These are phyloP conservation scores for Heliothis peltigera DNA, from an alignment of 2,888 invertebrate species.

Conservation along the genomic window DNA sequence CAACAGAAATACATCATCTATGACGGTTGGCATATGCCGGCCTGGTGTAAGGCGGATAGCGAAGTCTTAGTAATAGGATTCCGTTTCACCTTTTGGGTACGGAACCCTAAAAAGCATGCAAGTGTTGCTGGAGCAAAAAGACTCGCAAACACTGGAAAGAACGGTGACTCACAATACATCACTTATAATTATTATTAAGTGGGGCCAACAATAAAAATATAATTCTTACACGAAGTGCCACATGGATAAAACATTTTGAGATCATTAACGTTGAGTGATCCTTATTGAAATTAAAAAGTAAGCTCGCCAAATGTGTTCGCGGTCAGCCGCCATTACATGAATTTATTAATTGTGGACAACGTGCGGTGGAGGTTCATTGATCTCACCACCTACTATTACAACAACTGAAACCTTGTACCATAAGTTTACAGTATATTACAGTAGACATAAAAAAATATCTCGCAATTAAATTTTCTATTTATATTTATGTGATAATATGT, in stretches of 20 bases:
- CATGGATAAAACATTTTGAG: constrained; percentile 12
- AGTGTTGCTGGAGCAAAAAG: constrained; percentile 7
- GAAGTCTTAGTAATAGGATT: too few species aligned
- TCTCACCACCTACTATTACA: constrained; percentile 67
- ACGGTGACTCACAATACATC: not conserved
- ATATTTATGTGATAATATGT: too few species aligned
- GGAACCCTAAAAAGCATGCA: too few species aligned
- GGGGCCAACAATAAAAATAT: not conserved
- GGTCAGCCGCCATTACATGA: constrained; percentile 77
- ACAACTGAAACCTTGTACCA: constrained; percentile 56
- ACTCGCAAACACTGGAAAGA: constrained; percentile 2
- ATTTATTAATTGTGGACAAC: constrained; percentile 84
- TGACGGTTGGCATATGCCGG: too few species aligned
- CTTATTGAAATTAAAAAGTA: constrained; percentile 61
- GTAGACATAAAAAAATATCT: too few species aligned
- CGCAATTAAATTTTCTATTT: too few species aligned
- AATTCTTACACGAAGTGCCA: constrained; percentile 19
- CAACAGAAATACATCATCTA: too few species aligned
- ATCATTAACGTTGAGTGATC: constrained; percentile 51
- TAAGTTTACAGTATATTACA: not conserved
- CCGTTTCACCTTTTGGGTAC: too few species aligned
- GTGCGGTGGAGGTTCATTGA: constrained; percentile 73
- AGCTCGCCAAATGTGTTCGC: constrained; percentile 73
- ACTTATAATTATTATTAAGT: not conserved
- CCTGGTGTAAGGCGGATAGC: too few species aligned